Evolutionary conservation across 2,113 vertebrate species (phyloP).

Genomic region (Gavialis gangeticus): DNA sequence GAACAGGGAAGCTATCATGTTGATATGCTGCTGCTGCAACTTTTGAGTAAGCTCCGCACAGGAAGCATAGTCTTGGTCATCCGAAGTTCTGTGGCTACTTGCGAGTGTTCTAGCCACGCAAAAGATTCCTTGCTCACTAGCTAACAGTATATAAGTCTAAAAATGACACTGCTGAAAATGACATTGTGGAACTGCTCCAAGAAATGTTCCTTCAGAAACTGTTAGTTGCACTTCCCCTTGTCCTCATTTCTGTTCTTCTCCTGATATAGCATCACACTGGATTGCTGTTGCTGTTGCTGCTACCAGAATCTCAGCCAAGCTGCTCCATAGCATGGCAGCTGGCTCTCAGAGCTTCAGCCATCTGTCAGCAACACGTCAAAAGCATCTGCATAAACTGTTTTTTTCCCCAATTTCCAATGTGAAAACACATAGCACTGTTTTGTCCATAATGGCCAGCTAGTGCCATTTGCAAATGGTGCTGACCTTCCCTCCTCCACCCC

Average conservation of each 20-base stretch:
- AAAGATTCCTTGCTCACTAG: neutral
- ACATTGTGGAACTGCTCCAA: neutral
- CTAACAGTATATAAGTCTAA: no score
- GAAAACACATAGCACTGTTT: neutral
- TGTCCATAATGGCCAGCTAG: neutral
- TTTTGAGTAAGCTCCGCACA: neutral
- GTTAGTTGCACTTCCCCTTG: no score
- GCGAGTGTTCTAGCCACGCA: neutral
- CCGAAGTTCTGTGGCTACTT: neutral
- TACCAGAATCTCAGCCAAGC: no score
- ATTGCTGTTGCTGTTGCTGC: no score
- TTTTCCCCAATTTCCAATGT: fast-evolving
- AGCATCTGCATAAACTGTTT: fast-evolving
- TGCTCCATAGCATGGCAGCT: no score
- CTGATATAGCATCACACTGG: no score
- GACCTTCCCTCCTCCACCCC: no score
- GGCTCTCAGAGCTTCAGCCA: neutral
- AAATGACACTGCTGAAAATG: neutral
- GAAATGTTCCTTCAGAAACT: neutral
- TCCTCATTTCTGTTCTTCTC: no score
- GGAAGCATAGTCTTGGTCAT: neutral
- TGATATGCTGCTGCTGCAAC: neutral
- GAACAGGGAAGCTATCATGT: neutral
- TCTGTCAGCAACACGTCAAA: no score
- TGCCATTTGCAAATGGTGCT: neutral